Evolutionary conservation across 1,140 invertebrate species (phyloP).

Genomic region (Neodiprion fabricii): DNA sequence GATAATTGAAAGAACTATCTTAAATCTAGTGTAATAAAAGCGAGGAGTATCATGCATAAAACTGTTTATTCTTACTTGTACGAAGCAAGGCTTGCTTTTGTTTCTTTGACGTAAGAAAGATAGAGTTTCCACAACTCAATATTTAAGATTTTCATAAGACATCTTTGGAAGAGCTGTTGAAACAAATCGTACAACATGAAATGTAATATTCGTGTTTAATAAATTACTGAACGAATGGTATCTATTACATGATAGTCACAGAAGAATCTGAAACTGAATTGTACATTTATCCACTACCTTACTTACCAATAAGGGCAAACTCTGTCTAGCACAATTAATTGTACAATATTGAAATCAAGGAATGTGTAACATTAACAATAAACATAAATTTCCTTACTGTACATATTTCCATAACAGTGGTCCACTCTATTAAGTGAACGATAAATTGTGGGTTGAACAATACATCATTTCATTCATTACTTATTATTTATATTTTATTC

Average conservation of each 20-base stretch:
- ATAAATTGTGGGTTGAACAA: constrained; percentile 17
- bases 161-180: constrained; percentile 93
- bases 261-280: background rate
- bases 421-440: too few relatives aligned
- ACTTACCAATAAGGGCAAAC: constrained; percentile 56
- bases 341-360: constrained; percentile 22
- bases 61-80: constrained; percentile 81
- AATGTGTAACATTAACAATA: constrained; percentile 1
- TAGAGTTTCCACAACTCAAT: constrained; percentile 99
- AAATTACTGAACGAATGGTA: too few relatives aligned
- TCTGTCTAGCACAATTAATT: constrained; percentile 33
- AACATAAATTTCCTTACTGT: background rate
- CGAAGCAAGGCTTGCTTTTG: constrained; percentile 89
- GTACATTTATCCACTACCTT: constrained; percentile 37
- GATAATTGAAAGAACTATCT: background rate
- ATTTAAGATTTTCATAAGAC: constrained; percentile 97
- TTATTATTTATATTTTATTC: background rate
- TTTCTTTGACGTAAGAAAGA: constrained; percentile 97
- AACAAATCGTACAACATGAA: constrained; percentile 31
- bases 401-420: background rate
- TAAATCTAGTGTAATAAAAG: background rate
- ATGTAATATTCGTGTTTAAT: background rate
- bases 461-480: constrained; percentile 26
- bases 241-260: background rate
- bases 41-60: background rate